These are phyloP conservation scores for Calonectris borealis DNA, from an alignment of 2,113 vertebrate species.

Conservation along the genomic window DNA sequence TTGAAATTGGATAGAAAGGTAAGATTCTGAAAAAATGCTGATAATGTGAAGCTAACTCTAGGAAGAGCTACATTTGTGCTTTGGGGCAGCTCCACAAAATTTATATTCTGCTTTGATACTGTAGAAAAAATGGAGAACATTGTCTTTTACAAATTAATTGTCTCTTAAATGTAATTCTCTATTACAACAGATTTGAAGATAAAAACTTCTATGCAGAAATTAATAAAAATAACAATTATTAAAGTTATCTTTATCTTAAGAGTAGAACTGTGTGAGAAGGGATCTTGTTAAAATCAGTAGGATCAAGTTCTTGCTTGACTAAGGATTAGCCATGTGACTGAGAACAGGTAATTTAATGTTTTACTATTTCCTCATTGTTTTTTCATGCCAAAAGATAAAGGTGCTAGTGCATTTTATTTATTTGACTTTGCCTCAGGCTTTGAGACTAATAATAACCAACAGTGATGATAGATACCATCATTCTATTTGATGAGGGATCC, in stretches of 20 bases:
- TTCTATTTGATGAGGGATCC: not conserved
- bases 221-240: not conserved
- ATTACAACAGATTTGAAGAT: not conserved
- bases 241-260: not conserved
- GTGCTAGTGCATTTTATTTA: constrained; percentile 47
- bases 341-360: not conserved
- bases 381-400: not conserved
- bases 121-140: not conserved
- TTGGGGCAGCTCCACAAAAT: not conserved
- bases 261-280: not conserved
- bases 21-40: not conserved
- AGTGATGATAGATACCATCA: constrained; percentile 6
- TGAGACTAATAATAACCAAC: constrained; percentile 27
- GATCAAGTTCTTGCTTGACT: not conserved
- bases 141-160: not conserved
- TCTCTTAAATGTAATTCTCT: not conserved
- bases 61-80: not conserved
- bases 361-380: not conserved
- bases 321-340: not conserved
- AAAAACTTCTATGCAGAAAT: not conserved
- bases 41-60: not conserved
- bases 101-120: not conserved
- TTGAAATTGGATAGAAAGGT: not conserved
- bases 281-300: not conserved
- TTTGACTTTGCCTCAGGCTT: constrained; percentile 54